phyloP scores from a whole-genome alignment of 2,888 invertebrate genomes.

The Laspeyria flexula region DNA sequence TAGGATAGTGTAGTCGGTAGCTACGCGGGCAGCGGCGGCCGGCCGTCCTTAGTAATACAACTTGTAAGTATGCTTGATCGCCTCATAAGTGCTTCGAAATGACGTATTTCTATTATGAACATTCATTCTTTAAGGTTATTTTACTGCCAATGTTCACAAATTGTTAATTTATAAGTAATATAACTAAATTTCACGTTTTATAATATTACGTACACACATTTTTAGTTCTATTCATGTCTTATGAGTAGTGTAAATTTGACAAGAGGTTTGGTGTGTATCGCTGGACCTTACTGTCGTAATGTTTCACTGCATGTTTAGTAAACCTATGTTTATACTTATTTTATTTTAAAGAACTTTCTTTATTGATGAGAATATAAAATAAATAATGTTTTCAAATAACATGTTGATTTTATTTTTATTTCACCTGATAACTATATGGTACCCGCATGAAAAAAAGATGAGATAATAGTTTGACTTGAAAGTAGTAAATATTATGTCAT shows the following conservation, averaged over 20 bases:
- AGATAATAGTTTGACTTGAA: too few relatives aligned
- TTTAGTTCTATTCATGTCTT: slow-evolving; percentile 74
- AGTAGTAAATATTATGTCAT: too few relatives aligned
- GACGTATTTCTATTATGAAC: slow-evolving; percentile 68
- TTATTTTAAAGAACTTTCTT: slow-evolving; percentile 84
- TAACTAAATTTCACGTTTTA: slow-evolving; percentile 69
- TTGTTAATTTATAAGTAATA: slow-evolving; percentile 72
- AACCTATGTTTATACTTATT: slow-evolving; percentile 79
- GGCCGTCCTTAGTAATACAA: slow-evolving; percentile 52
- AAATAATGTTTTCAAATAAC: slow-evolving; percentile 85
- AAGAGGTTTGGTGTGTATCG: slow-evolving; percentile 40
- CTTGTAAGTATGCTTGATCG: slow-evolving; percentile 80
- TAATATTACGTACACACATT: slow-evolving; percentile 76
- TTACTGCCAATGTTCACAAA: slow-evolving; percentile 83
- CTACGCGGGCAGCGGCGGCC: slow-evolving; percentile 53
- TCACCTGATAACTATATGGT: neutral
- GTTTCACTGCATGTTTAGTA: slow-evolving; percentile 72
- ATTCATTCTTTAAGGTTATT: slow-evolving; percentile 62
- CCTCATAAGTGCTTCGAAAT: slow-evolving; percentile 81
- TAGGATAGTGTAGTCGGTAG: slow-evolving; percentile 48
- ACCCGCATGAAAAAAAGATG: too few relatives aligned
- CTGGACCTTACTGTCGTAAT: slow-evolving; percentile 50
- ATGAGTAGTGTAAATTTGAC: slow-evolving; percentile 67
- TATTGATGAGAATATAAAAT: slow-evolving; percentile 83
- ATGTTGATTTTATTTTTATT: slow-evolving; percentile 33